phyloP scores from a whole-genome alignment of 23 tunicate species.

The Trididemnum clinides region DNA sequence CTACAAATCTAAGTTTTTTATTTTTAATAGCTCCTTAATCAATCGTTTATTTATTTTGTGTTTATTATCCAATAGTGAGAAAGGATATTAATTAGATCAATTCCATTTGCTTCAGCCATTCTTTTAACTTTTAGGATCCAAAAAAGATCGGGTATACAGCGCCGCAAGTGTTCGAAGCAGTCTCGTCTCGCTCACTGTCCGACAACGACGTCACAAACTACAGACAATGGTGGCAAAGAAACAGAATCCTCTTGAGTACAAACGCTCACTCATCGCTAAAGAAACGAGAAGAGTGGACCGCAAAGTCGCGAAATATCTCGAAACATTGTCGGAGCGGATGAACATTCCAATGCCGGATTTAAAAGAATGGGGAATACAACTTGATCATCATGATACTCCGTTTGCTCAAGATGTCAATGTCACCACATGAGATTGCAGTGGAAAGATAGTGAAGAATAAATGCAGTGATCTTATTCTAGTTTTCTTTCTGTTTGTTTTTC shows the following conservation, averaged over 20 bases:
- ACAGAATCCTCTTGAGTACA: constrained; percentile 62
- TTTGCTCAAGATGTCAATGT: constrained; percentile 70
- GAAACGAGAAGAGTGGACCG: constrained; percentile 46
- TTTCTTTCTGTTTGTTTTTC: too few relatives aligned
- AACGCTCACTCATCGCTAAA: constrained; percentile 40
- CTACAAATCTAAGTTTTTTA: too few relatives aligned
- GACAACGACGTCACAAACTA: constrained; percentile 63
- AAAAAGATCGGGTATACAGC: constrained; percentile 50
- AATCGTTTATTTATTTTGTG: too few relatives aligned
- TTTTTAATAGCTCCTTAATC: too few relatives aligned
- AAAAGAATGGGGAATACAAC: constrained; percentile 38
- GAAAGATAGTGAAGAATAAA: too few relatives aligned
- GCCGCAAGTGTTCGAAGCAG: constrained; percentile 74
- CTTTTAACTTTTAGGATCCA: too few relatives aligned
- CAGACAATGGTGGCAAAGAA: constrained; percentile 71
- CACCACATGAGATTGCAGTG: background rate
- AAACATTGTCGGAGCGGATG: constrained; percentile 54
- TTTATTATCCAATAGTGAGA: too few relatives aligned
- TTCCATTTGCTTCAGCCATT: too few relatives aligned
- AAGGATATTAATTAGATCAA: too few relatives aligned
- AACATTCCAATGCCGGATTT: constrained; percentile 63
- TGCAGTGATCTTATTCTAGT: too few relatives aligned
- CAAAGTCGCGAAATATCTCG: constrained; percentile 53
- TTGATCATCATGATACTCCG: constrained; percentile 64
- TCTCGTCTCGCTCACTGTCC: constrained; percentile 59